These are phyloP conservation scores for Labrus mixtus DNA, from an alignment of 2,113 vertebrate genomes.

Conservation along the genomic window DNA sequence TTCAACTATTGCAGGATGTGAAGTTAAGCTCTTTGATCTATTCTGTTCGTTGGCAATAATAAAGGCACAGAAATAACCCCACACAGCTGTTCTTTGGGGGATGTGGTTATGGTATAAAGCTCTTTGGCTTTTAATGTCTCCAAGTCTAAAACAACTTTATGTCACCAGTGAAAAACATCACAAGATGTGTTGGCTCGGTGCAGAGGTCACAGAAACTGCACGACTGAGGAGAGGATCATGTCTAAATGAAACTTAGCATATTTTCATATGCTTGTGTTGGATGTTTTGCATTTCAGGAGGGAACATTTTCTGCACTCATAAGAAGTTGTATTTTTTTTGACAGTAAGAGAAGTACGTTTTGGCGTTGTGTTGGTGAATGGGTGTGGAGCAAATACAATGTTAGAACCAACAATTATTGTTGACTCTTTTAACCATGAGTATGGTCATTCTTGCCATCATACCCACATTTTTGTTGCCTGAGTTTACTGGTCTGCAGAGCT, in stretches of 20 bases:
- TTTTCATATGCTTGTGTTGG: neutral
- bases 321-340: neutral
- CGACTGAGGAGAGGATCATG: neutral
- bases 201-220: neutral
- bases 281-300: too few species aligned
- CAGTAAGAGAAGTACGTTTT: neutral
- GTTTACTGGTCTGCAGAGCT: too few species aligned
- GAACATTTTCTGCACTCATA: neutral
- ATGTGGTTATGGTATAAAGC: neutral
- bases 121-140: neutral
- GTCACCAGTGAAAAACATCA: neutral
- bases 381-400: neutral
- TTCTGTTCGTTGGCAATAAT: neutral
- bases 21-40: neutral
- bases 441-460: neutral
- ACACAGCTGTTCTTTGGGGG: constrained; percentile 7
- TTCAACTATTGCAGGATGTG: neutral
- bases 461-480: neutral
- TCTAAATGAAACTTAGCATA: neutral
- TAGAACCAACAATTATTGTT: neutral
- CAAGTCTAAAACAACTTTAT: neutral
- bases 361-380: neutral
- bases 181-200: neutral
- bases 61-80: neutral
- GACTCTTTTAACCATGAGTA: neutral